A percentile compares a stretch with the other conserved stretches of the same genome.
phyloP scores from a whole-genome alignment of 1,140 invertebrate genomes.

The Sarcophaga peregrina region DNA sequence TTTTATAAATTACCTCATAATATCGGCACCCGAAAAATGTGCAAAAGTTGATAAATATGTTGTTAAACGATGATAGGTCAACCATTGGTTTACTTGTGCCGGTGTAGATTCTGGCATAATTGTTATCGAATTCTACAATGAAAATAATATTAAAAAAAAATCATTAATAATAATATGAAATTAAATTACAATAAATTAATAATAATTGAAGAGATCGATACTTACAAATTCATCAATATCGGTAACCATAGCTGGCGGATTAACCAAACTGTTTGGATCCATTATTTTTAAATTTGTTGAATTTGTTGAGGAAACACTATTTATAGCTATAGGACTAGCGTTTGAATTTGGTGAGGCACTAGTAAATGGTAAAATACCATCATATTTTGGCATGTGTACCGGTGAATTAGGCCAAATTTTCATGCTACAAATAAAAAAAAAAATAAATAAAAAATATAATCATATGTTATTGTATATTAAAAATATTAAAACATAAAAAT shows the following conservation, averaged over 20 bases:
- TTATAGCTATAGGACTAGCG: constrained; percentile 64
- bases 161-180: constrained; percentile 20
- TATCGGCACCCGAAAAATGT: constrained; percentile 88
- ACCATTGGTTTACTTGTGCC: constrained; percentile 81
- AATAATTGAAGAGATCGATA: neutral
- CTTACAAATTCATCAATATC: constrained; percentile 61
- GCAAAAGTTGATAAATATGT: constrained; percentile 80
- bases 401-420: constrained; percentile 66
- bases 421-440: constrained; percentile 53
- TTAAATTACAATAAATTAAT: constrained; percentile 16
- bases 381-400: constrained; percentile 66
- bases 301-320: constrained; percentile 66
- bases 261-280: constrained; percentile 64
- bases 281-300: constrained; percentile 64
- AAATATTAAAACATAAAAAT: neutral
- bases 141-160: constrained; percentile 25
- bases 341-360: constrained; percentile 57
- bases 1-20: constrained; percentile 70
- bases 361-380: constrained; percentile 62
- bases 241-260: constrained; percentile 58
- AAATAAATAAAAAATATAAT: constrained; percentile 33
- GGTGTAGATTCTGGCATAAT: constrained; percentile 72
- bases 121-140: constrained; percentile 57
- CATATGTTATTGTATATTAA: neutral
- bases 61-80: constrained; percentile 81